These are phyloP conservation scores for Perodicticus potto DNA, from an alignment of 2,797 vertebrate species.

Conservation along the genomic window DNA sequence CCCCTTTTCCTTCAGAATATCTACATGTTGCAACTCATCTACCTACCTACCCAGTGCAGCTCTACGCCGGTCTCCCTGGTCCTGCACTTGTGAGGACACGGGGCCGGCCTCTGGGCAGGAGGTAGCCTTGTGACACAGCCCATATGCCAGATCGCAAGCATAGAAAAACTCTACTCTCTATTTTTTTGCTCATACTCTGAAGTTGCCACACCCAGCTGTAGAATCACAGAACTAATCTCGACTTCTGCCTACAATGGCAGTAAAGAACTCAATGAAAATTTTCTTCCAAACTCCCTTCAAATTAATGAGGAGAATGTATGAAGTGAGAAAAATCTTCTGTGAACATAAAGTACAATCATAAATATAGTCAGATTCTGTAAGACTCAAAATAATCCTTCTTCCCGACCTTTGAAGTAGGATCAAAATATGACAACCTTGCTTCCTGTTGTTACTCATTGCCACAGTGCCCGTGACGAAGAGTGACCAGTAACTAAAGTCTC, in stretches of 20 bases:
- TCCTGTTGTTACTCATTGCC: not conserved
- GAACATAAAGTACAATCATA: slow-evolving; percentile 13
- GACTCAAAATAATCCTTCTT: slow-evolving; percentile 33
- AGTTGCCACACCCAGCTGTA: not conserved
- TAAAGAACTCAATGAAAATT: not conserved
- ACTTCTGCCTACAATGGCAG: not conserved
- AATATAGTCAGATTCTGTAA: slow-evolving; percentile 21
- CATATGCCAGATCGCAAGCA: not conserved
- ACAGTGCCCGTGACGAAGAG: not conserved
- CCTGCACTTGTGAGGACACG: not conserved
- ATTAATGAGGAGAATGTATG: not conserved
- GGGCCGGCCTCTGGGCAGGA: not conserved
- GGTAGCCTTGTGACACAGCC: not conserved
- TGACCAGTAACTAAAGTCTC: not conserved
- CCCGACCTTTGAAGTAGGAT: not conserved
- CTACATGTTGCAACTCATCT: not conserved
- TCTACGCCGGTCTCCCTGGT: not conserved
- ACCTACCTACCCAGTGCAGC: not conserved
- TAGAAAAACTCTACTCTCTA: not conserved
- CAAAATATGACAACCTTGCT: not conserved
- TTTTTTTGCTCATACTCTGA: slow-evolving; percentile 9
- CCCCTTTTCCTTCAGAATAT: slow-evolving; percentile 25
- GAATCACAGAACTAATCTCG: slow-evolving; percentile 3
- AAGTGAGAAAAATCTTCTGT: slow-evolving; percentile 26
- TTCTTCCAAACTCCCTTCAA: slow-evolving; percentile 3